A percentile compares a stretch with the other conserved stretches of the same genome.
These are phyloP conservation scores for Toxostoma redivivum DNA, from an alignment of 2,113 vertebrate species.

Conservation along the genomic window DNA sequence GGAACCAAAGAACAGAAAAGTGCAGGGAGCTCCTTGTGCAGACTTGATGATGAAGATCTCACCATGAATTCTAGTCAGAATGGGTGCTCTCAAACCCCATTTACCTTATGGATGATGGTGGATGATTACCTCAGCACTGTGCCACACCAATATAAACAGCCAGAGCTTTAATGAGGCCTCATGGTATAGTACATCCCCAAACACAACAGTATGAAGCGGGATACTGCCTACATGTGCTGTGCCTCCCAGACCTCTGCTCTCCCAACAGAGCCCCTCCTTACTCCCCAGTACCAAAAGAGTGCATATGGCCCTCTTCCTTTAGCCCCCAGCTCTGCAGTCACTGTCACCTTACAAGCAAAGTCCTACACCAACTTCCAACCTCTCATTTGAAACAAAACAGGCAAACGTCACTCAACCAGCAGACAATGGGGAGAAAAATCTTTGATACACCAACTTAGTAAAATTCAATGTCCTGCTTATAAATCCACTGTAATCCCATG, in stretches of 20 bases:
- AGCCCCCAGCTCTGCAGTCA: neutral
- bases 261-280: neutral
- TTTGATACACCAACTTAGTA: neutral
- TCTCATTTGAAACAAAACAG: neutral
- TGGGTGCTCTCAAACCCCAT: neutral
- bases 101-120: neutral
- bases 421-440: neutral
- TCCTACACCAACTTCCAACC: neutral
- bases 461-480: neutral
- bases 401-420: neutral
- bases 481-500: conserved; percentile 21
- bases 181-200: neutral
- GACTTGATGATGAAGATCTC: neutral
- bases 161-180: neutral
- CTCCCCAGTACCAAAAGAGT: too few relatives aligned
- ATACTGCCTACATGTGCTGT: neutral
- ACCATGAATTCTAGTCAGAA: neutral
- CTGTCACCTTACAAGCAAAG: neutral
- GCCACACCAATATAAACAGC: neutral
- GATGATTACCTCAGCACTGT: neutral
- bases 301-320: neutral
- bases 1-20: neutral
- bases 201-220: neutral
- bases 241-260: neutral
- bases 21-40: neutral